Conservation (phyloP, 92 coral and sea anemone species). For the Parazoanthus swiftii region DNA sequence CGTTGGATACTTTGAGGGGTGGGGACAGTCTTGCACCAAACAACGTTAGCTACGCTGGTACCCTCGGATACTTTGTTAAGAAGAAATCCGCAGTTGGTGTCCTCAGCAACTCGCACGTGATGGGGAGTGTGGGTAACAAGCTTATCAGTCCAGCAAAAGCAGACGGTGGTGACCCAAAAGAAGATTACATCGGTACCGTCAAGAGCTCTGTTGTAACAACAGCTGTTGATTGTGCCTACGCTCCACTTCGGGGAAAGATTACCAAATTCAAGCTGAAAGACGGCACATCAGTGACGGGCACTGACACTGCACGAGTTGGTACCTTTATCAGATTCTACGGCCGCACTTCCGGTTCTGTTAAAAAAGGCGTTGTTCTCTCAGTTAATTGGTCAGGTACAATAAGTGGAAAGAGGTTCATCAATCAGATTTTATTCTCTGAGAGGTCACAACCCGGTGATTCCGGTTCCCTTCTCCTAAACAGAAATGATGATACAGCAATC, state of each 20-base stretch:
- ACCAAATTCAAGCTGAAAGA: conserved; percentile 7
- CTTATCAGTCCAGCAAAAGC: conserved; percentile 37
- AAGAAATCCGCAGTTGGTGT: neutral
- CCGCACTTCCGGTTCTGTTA: conserved; percentile 29
- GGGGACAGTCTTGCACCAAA: conserved; percentile 34
- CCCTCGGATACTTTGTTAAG: neutral
- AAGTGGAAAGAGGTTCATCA: conserved; percentile 22
- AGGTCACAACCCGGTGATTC: conserved; percentile 15
- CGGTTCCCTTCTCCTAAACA: conserved; percentile 18
- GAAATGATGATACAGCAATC: conserved; percentile 31
- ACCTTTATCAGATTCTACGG: conserved; percentile 37
- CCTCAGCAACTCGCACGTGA: conserved; percentile 5
- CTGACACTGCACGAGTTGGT: conserved; percentile 11
- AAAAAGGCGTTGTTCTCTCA: conserved; percentile 21
- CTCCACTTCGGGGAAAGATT: too few relatives aligned
- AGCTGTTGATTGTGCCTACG: conserved; percentile 3
- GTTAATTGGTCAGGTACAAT: conserved; percentile 27
- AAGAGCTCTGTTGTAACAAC: conserved; percentile 21
- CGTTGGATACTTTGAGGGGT: conserved; percentile 42
- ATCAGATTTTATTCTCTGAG: conserved; percentile 41
- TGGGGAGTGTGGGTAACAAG: conserved; percentile 12
- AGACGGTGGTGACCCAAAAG: conserved; percentile 31
- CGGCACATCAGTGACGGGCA: conserved; percentile 34
- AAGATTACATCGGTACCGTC: conserved; percentile 37
- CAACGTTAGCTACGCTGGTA: conserved; percentile 21